Percentiles rank a stretch among this genome's conserved stretches.
Evolutionary conservation across 23 tunicate genomes (phyloP).

Genomic region (Halocynthia roretzi): DNA sequence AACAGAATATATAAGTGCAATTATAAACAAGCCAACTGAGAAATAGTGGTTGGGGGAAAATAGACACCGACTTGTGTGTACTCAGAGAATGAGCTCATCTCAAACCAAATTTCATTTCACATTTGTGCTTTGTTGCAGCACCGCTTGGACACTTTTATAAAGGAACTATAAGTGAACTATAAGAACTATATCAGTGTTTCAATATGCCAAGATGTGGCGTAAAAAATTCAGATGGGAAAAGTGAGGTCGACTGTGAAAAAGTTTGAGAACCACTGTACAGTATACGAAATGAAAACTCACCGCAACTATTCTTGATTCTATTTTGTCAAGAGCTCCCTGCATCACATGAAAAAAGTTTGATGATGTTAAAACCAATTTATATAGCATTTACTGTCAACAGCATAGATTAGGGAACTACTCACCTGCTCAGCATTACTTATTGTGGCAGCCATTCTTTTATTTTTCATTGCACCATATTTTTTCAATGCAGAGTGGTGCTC

Average conservation of each 20-base stretch:
- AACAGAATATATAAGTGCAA: too few relatives aligned
- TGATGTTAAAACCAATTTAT: not conserved
- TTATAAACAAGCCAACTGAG: too few relatives aligned
- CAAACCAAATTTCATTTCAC: too few relatives aligned
- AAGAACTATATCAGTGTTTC: too few relatives aligned
- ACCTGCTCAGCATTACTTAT: conserved; percentile 83
- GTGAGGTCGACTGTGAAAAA: too few relatives aligned
- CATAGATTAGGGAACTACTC: not conserved
- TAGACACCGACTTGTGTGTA: too few relatives aligned
- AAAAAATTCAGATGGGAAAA: not conserved
- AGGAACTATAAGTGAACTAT: too few relatives aligned
- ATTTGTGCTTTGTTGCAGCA: too few relatives aligned
- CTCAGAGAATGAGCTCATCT: too few relatives aligned
- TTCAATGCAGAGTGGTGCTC: conserved; percentile 90
- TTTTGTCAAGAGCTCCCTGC: conserved; percentile 85
- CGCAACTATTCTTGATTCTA: conserved; percentile 82
- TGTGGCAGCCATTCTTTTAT: conserved; percentile 89
- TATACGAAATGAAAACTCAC: conserved; percentile 33
- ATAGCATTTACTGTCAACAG: not conserved
- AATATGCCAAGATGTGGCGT: not conserved
- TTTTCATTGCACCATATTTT: conserved; percentile 92
- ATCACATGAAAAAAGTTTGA: conserved; percentile 1
- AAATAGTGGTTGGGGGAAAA: too few relatives aligned
- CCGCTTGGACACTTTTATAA: too few relatives aligned
- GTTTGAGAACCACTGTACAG: not conserved